phyloP scores from a whole-genome alignment of 1,140 invertebrate species.

The Drosophila lacteicornis region DNA sequence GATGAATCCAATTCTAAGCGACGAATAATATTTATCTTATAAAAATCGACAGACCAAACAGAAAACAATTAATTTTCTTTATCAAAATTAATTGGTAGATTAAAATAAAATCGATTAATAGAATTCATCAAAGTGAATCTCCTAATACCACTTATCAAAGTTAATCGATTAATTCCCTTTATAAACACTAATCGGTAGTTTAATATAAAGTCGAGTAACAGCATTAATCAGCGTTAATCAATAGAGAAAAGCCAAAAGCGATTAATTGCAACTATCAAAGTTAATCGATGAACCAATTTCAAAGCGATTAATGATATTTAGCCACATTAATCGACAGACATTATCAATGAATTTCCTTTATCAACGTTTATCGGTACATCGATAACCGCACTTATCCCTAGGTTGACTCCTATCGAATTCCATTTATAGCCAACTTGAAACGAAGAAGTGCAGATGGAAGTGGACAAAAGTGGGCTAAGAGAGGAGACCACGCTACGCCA shows the following conservation, averaged over 20 bases:
- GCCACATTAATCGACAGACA: not conserved
- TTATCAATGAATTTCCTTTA: not conserved
- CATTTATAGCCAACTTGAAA: not conserved
- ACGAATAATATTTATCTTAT: too few relatives aligned
- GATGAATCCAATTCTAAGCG: too few relatives aligned
- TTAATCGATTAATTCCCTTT: too few relatives aligned
- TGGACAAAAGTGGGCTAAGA: not conserved
- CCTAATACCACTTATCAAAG: too few relatives aligned
- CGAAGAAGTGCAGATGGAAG: conserved; percentile 6
- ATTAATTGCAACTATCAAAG: not conserved
- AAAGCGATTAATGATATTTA: not conserved
- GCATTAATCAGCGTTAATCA: too few relatives aligned
- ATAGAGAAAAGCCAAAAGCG: too few relatives aligned
- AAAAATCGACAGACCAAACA: too few relatives aligned
- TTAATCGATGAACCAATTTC: not conserved
- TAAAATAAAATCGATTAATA: too few relatives aligned
- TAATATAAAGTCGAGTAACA: not conserved
- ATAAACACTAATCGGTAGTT: too few relatives aligned
- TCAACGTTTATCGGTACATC: not conserved
- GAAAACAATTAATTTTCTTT: too few relatives aligned
- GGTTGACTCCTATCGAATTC: not conserved
- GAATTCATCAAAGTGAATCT: too few relatives aligned
- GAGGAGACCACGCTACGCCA: not conserved
- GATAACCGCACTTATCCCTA: not conserved
- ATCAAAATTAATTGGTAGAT: too few relatives aligned